Evolutionary conservation across 2,113 vertebrate species (phyloP).

Genomic region (Dendrocopos noguchii): DNA sequence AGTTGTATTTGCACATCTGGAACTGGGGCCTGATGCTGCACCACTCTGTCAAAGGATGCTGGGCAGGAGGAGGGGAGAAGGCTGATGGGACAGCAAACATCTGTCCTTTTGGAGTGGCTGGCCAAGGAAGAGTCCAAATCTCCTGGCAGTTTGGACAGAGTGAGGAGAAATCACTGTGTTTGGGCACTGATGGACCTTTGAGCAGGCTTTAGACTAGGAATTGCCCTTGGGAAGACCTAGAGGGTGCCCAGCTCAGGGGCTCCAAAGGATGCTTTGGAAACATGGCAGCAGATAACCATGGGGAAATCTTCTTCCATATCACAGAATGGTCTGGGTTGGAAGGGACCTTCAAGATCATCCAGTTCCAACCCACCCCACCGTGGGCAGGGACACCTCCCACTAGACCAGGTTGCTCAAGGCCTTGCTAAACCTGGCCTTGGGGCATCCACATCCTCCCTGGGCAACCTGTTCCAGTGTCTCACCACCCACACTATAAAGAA

Average conservation of each 20-base stretch:
- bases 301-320: background rate
- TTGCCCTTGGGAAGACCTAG: background rate
- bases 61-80: background rate
- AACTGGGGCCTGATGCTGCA: background rate
- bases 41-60: fast-evolving
- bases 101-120: background rate
- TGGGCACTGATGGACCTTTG: background rate
- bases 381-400: too few relatives aligned
- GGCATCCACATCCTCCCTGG: too few relatives aligned
- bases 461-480: too few relatives aligned
- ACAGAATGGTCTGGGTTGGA: too few relatives aligned
- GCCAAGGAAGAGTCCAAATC: background rate
- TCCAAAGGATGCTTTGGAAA: background rate
- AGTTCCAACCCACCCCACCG: too few relatives aligned
- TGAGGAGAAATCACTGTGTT: background rate
- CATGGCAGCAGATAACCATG: background rate
- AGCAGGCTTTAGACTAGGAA: background rate
- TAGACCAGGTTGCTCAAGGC: too few relatives aligned
- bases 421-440: too few relatives aligned
- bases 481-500: too few relatives aligned
- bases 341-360: too few relatives aligned
- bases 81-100: background rate
- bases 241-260: background rate
- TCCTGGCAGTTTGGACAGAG: background rate
- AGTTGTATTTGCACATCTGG: background rate